A percentile compares a stretch with the other conserved stretches of the same genome.
Conservation (phyloP, 2,113 vertebrate species). For the human (Homo sapiens) region DNA sequence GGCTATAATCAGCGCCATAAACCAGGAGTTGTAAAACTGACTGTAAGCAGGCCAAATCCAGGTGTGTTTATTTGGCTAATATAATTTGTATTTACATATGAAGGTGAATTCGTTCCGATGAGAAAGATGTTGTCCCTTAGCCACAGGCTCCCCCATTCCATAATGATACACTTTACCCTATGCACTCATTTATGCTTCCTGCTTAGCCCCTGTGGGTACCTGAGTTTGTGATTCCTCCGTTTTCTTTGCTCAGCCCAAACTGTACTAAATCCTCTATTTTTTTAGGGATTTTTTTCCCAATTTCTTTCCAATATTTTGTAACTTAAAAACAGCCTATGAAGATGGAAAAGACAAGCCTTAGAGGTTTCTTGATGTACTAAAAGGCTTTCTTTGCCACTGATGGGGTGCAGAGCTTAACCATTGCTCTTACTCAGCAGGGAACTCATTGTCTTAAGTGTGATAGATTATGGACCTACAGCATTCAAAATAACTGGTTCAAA, state of each 20-base stretch:
- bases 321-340: neutral
- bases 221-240: neutral
- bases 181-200: neutral
- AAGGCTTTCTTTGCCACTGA: neutral
- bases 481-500: neutral
- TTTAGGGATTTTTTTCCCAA: neutral
- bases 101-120: neutral
- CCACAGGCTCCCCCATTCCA: neutral
- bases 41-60: neutral
- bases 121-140: neutral
- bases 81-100: constrained; percentile 14
- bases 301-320: neutral
- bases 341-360: neutral
- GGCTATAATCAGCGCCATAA: neutral
- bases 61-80: neutral
- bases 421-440: neutral
- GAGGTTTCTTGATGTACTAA: neutral
- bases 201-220: neutral
- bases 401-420: neutral
- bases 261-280: neutral
- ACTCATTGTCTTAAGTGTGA: neutral
- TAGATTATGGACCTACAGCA: neutral
- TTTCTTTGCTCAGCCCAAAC: neutral
- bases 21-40: neutral
- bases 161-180: neutral